Evolutionary conservation across 2,797 vertebrate genomes (phyloP).

Genomic region (Phataginus tricuspis): DNA sequence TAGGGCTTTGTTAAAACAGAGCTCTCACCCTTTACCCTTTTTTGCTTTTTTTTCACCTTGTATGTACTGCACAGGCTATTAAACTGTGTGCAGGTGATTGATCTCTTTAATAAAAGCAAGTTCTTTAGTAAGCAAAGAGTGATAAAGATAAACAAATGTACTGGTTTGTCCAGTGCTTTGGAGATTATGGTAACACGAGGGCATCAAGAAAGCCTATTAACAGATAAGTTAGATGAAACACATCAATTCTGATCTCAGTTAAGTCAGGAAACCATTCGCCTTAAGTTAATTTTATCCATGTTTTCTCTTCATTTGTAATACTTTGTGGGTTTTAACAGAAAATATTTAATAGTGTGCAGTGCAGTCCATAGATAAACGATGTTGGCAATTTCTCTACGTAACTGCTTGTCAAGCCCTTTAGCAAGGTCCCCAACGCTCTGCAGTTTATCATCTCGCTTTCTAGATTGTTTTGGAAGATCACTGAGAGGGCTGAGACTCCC

Average conservation of each 20-base stretch:
- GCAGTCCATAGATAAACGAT: conserved; percentile 73
- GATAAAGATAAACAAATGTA: conserved; percentile 88
- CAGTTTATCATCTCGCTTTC: conserved; percentile 66
- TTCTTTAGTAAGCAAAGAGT: conserved; percentile 87
- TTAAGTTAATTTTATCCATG: conserved; percentile 84
- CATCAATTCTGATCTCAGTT: conserved; percentile 85
- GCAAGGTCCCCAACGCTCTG: conserved; percentile 47
- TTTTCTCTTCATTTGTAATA: conserved; percentile 84
- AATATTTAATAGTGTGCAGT: conserved; percentile 70
- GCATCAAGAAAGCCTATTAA: conserved; percentile 85
- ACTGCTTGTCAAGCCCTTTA: conserved; percentile 69
- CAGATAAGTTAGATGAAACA: conserved; percentile 87
- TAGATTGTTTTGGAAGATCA: conserved; percentile 73
- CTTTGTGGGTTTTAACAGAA: conserved; percentile 77
- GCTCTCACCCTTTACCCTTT: conserved; percentile 35
- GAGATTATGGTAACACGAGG: conserved; percentile 83
- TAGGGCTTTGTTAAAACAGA: conserved; percentile 74
- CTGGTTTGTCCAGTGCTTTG: conserved; percentile 87
- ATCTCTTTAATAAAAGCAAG: conserved; percentile 90
- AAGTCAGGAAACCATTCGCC: conserved; percentile 78
- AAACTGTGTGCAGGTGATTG: conserved; percentile 88
- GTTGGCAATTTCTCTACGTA: conserved; percentile 72
- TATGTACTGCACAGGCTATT: conserved; percentile 82
- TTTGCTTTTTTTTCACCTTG: conserved; percentile 65
- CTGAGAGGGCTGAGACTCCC: conserved; percentile 58